These are phyloP conservation scores for Hypena proboscidalis DNA, from an alignment of 2,888 invertebrate genomes.

Conservation along the genomic window DNA sequence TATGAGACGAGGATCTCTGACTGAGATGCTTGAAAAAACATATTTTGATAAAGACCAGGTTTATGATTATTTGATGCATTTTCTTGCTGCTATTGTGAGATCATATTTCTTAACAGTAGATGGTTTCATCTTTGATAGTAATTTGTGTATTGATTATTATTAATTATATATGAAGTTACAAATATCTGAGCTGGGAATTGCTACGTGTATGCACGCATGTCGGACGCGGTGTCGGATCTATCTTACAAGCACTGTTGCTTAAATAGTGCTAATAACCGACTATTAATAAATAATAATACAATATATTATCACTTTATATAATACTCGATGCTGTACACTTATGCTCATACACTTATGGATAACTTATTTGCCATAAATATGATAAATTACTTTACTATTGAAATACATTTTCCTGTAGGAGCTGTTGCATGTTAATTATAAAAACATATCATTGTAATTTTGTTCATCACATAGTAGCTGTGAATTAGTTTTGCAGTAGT, in stretches of 20 bases:
- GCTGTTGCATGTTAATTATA: neutral
- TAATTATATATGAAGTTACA: neutral
- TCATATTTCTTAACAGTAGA: slow-evolving; percentile 9
- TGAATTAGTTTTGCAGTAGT: no score
- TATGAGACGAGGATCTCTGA: slow-evolving; percentile 21
- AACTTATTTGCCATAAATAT: no score
- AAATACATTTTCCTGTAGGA: neutral
- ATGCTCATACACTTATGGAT: no score
- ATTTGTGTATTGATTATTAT: slow-evolving; percentile 8
- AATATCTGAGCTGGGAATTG: slow-evolving; percentile 1
- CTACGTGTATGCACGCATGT: neutral
- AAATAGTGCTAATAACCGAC: neutral
- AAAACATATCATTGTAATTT: slow-evolving; percentile 2
- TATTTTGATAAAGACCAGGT: slow-evolving; percentile 14
- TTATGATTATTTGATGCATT: slow-evolving; percentile 33
- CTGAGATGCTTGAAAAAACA: slow-evolving; percentile 14
- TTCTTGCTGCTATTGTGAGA: slow-evolving; percentile 30
- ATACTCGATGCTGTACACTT: no score
- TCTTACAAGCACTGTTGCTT: slow-evolving; percentile 1
- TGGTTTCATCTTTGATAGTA: slow-evolving; percentile 14
- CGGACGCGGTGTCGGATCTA: neutral
- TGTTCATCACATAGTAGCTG: neutral
- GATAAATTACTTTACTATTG: neutral
- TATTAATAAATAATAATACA: no score
- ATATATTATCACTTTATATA: slow-evolving; percentile 2